Base-by-base conservation (phyloP, 2,113 vertebrate species). In the Eptatretus burgeri region DNA sequence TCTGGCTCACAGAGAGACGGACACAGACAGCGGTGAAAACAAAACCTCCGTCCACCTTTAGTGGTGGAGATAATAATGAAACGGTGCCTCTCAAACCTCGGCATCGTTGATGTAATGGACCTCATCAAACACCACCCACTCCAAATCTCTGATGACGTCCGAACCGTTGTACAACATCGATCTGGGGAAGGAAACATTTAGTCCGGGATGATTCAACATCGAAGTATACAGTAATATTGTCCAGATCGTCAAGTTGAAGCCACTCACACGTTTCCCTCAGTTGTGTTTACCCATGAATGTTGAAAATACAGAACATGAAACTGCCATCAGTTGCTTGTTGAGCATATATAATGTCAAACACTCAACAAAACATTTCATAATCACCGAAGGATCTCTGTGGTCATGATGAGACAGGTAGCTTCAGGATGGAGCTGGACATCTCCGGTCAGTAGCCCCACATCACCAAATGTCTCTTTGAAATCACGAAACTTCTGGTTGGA, bases 401-500 rank as follows among this genome's bases (percentile, higher is more conserved):
- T 91, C 85, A 91, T 91, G 69, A 91, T 85, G 66, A 91, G 83
- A 69, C 84, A 91, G 1, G 84, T 83, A 7, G 80, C 82, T 9
- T 85, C 83, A 0, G 85, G 80, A 52, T 79, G 84, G 62, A 91
- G 71, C 73, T 88, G 85, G 10, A 87, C 80, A 0, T 91, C 85
- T 2, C 85, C 85, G 0, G 85, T 91, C 67, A 91, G 75, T 64
- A 91, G 75, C 19, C 85, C 85, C 14, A 91, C 85, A 0, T 91
- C 85, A 5, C 78, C 77, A 14, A 91, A 88, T 0, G 85, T 88
- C 70, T 69, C 78, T 68, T 81, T 82, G 68, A 91, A 88, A 69
- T 91, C 85, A 62, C 85, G 72, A 72, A 88, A 91, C 72, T 91
- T 91, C 77, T 91, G 85, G 74, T 91, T 91, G 73, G 84, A 88